Evolutionary conservation across 2,888 invertebrate species (phyloP).

Genomic region (Sinodicranocentrus sp.): DNA sequence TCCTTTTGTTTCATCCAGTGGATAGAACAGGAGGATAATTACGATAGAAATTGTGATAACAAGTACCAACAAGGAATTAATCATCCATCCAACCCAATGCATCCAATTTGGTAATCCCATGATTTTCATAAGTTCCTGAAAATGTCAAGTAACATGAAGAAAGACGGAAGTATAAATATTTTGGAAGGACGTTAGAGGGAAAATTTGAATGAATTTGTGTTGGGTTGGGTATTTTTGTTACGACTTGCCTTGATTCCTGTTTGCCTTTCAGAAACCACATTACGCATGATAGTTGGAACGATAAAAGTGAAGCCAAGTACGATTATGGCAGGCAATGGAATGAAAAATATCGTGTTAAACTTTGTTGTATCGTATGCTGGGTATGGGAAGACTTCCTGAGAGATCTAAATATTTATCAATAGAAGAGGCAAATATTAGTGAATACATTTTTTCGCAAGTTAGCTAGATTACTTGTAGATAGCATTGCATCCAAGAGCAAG

Average conservation of each 20-base stretch:
- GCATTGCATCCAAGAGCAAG: neutral
- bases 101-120: slow-evolving; percentile 81
- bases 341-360: slow-evolving; percentile 59
- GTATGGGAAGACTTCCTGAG: slow-evolving; percentile 82
- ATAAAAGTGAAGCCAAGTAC: slow-evolving; percentile 80
- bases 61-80: slow-evolving; percentile 79
- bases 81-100: slow-evolving; percentile 81
- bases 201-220: no score
- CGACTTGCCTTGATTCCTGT: slow-evolving; percentile 81
- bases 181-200: no score
- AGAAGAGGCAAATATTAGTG: no score
- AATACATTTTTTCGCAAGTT: no score
- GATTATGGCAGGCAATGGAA: slow-evolving; percentile 78
- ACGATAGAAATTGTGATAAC: slow-evolving; percentile 78
- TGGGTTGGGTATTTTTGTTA: no score
- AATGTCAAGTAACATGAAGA: no score
- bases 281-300: slow-evolving; percentile 81
- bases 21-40: slow-evolving; percentile 77
- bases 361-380: slow-evolving; percentile 78
- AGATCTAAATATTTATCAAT: slow-evolving; percentile 77
- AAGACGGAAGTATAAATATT: no score
- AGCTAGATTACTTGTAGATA: no score
- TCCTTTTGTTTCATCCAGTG: slow-evolving; percentile 73
- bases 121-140: slow-evolving; percentile 81
- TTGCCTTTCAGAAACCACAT: slow-evolving; percentile 82